phyloP scores from a whole-genome alignment of 2,888 invertebrate species.

The Leptinotarsa rubiginosa region DNA sequence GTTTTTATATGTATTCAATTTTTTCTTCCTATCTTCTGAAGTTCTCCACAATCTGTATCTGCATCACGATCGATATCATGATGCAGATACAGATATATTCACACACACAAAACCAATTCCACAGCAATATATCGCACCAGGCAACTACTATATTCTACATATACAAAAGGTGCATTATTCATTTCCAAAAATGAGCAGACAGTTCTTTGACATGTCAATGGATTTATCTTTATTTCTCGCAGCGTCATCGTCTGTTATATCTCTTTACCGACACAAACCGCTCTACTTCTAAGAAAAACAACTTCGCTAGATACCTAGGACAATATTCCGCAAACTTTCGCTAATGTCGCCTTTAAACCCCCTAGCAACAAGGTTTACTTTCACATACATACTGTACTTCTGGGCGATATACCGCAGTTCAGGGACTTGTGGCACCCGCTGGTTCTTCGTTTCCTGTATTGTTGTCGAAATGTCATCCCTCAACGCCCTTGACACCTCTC shows the following conservation, averaged over 20 bases:
- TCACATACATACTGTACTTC: background rate
- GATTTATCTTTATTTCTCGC: constrained; percentile 26
- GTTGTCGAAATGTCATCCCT: constrained; percentile 16
- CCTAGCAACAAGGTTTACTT: background rate
- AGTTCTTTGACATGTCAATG: constrained; percentile 20
- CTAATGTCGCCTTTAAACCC: background rate
- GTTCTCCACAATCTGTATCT: too few species aligned
- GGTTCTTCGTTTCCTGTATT: constrained; percentile 21
- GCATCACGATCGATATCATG: too few species aligned
- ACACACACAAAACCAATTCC: background rate
- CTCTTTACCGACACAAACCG: constrained; percentile 2
- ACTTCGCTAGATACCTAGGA: background rate
- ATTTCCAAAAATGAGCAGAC: constrained; percentile 23
- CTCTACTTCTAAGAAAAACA: constrained; percentile 23
- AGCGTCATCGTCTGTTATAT: constrained; percentile 17
- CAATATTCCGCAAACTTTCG: background rate
- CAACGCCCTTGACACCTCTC: constrained; percentile 12
- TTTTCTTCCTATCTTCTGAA: too few species aligned
- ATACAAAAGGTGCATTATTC: constrained; percentile 19
- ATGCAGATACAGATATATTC: too few species aligned
- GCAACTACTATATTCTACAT: background rate
- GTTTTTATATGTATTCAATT: too few species aligned
- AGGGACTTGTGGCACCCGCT: constrained; percentile 21
- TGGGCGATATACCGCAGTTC: background rate
- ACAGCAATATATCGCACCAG: constrained; percentile 2